Conservation (phyloP, 2,888 invertebrate genomes). For the Folsomia candida region DNA sequence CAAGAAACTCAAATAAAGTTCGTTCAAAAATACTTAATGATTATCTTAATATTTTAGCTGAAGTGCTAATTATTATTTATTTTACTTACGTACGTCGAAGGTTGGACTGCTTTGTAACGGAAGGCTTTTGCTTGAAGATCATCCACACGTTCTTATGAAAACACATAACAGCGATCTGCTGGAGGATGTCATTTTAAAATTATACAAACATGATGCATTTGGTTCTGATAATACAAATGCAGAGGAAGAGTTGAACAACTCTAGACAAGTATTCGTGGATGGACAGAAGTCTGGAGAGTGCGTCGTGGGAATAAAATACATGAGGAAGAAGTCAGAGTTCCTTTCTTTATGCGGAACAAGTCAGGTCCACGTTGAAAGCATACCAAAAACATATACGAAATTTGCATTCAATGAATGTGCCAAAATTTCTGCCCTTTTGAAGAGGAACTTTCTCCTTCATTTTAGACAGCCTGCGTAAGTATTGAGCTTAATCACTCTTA, state of each 20-base stretch:
- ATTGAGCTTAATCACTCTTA: neutral
- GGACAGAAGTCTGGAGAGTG: neutral
- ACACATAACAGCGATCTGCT: neutral
- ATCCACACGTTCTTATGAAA: neutral
- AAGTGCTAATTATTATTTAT: no score
- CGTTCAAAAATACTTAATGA: no score
- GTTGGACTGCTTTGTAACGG: neutral
- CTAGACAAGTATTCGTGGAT: neutral
- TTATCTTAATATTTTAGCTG: no score
- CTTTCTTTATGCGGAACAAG: neutral
- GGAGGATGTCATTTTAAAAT: neutral
- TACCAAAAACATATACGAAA: neutral
- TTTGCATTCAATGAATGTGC: neutral
- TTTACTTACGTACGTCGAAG: no score
- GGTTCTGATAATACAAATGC: neutral
- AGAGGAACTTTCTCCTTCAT: neutral
- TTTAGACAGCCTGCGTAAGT: conserved; percentile 5
- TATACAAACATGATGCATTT: neutral
- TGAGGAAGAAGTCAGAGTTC: neutral
- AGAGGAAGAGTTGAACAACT: neutral
- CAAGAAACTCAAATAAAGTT: conserved; percentile 83
- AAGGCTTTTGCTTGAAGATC: neutral
- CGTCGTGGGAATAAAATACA: neutral
- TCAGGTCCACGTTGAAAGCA: neutral
- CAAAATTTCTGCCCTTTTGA: neutral